A percentile compares a stretch with the other conserved stretches of the same genome.
Conservation (phyloP, 2,888 invertebrate species). For the Acanthosepion pharaonis region DNA sequence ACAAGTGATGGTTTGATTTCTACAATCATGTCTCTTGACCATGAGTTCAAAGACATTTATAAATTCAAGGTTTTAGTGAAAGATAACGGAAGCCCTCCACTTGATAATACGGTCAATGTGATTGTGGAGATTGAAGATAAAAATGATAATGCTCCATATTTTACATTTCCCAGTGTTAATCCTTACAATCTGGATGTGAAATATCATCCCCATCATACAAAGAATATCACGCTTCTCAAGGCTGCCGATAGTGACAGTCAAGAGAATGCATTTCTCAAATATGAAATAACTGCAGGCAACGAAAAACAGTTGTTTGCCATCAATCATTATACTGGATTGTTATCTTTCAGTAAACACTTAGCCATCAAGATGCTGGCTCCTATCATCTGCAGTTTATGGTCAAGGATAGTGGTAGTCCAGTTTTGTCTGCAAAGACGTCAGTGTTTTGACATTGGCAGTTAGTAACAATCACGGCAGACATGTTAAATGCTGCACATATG, state of each 20-base stretch:
- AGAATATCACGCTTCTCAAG: not conserved
- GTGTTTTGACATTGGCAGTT: constrained; percentile 14
- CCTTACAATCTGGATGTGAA: not conserved
- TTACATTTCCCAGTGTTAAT: not conserved
- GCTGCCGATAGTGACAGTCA: constrained; percentile 20
- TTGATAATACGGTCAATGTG: constrained; percentile 12
- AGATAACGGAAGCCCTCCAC: constrained; percentile 1
- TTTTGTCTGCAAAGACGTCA: constrained; percentile 21
- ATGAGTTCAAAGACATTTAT: constrained; percentile 22
- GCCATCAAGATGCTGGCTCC: not conserved
- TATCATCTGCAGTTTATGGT: constrained; percentile 1
- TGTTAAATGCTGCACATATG: not conserved
- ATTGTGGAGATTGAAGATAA: constrained; percentile 8
- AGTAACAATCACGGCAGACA: not conserved
- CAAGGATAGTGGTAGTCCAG: not conserved
- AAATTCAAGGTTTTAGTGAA: constrained; percentile 33
- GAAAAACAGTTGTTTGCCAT: constrained; percentile 23
- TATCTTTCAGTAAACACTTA: not conserved
- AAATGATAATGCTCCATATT: constrained; percentile 1
- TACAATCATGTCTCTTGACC: constrained; percentile 14
- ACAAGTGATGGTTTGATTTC: constrained; percentile 8
- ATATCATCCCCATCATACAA: constrained; percentile 1
- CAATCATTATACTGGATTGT: not conserved
- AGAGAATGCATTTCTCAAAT: constrained; percentile 33
- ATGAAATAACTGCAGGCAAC: constrained; percentile 12